Conservation (phyloP, 2,888 invertebrate species). For the Pherbina coryleti region DNA sequence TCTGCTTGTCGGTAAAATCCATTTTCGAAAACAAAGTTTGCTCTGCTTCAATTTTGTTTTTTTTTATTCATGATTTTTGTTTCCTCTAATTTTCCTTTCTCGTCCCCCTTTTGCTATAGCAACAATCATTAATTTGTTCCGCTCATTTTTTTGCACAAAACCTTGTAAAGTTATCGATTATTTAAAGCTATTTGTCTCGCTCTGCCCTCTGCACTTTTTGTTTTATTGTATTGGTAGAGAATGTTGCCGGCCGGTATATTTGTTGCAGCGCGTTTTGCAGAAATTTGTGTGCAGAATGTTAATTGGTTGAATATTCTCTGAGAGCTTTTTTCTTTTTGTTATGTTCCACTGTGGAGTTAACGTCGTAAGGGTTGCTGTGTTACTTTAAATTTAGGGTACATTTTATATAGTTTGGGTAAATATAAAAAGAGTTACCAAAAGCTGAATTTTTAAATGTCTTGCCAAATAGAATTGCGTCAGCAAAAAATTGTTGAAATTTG, state of each 20-base stretch:
- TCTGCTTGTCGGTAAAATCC: constrained; percentile 24
- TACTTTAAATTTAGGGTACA: too few species aligned
- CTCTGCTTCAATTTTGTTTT: constrained; percentile 12
- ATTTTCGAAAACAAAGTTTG: constrained; percentile 29
- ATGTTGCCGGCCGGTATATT: constrained; percentile 40
- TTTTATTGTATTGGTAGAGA: constrained; percentile 32
- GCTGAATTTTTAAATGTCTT: too few species aligned
- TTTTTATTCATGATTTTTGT: constrained; percentile 11
- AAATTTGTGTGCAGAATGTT: too few species aligned
- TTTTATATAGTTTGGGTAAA: too few species aligned
- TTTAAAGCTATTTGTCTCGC: constrained; percentile 16
- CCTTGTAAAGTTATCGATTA: constrained; percentile 35
- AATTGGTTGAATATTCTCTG: too few species aligned
- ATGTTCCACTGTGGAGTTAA: too few species aligned
- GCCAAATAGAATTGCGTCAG: too few species aligned
- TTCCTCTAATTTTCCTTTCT: neutral
- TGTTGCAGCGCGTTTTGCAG: constrained; percentile 2
- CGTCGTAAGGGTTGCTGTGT: too few species aligned
- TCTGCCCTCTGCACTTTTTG: constrained; percentile 6
- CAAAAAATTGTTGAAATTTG: too few species aligned
- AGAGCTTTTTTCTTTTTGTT: too few species aligned
- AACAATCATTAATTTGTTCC: neutral
- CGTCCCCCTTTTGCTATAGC: neutral
- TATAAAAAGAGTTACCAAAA: too few species aligned
- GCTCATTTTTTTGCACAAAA: constrained; percentile 5